Conservation (phyloP, 2,888 invertebrate genomes). For the Leptopilina syphax region DNA sequence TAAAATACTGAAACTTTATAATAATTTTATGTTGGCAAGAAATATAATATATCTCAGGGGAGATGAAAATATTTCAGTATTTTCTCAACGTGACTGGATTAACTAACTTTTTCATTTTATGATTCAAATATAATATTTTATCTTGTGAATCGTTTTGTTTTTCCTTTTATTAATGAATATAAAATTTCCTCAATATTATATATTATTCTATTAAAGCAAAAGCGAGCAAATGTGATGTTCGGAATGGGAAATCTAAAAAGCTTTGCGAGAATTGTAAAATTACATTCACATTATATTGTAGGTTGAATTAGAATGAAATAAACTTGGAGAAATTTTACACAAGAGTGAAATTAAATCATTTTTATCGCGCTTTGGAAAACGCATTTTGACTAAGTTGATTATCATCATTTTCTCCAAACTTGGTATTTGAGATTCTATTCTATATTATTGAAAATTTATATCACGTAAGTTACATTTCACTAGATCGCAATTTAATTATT, state of each 20-base stretch:
- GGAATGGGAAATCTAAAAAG: no score
- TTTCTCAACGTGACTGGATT: conserved; percentile 15
- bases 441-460: background rate
- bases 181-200: background rate
- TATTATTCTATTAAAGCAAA: background rate
- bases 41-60: background rate
- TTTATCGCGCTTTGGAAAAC: background rate
- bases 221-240: background rate
- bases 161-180: background rate
- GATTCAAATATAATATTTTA: conserved; percentile 25
- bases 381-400: conserved; percentile 15
- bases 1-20: no score
- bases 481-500: conserved; percentile 14
- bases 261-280: no score
- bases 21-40: background rate
- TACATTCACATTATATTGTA: no score
- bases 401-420: background rate
- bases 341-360: conserved; percentile 1
- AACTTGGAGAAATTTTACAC: no score
- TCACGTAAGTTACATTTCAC: background rate
- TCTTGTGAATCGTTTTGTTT: background rate
- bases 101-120: background rate
- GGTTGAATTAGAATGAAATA: no score
- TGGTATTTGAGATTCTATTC: no score
- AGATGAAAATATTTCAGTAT: conserved; percentile 14